These are phyloP conservation scores for Myotis pilosus DNA, from an alignment of 2,797 vertebrate species.

Conservation along the genomic window DNA sequence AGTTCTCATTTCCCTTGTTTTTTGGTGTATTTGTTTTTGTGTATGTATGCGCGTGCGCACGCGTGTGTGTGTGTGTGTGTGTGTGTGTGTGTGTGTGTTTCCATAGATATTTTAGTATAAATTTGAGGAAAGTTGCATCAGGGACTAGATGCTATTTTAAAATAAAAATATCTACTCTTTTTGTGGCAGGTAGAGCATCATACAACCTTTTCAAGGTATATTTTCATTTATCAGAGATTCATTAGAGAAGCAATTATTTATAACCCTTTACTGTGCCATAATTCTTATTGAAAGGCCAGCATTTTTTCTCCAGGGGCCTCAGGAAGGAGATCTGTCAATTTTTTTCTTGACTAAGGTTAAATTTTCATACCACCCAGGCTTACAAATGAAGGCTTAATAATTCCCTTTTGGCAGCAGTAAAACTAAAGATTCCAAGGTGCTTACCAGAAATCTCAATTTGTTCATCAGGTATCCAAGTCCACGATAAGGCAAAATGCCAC, in stretches of 20 bases:
- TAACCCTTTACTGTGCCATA: not conserved
- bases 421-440: not conserved
- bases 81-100: not conserved
- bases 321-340: not conserved
- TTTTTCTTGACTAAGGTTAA: not conserved
- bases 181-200: not conserved
- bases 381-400: not conserved
- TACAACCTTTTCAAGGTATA: not conserved
- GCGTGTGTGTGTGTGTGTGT: not conserved
- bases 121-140: not conserved
- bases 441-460: not conserved
- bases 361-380: not conserved
- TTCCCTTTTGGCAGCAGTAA: not conserved
- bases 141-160: not conserved
- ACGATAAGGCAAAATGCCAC: not conserved
- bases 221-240: not conserved
- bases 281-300: not conserved
- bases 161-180: not conserved
- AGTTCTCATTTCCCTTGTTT: not conserved
- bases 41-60: too few relatives aligned
- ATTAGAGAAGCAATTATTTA: not conserved
- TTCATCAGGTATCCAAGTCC: not conserved
- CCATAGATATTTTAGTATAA: not conserved
- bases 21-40: not conserved
- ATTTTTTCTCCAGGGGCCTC: not conserved